Evolutionary conservation across 2,888 invertebrate genomes (phyloP), one percentile per base, ranked within the genome.

Genomic region (Slavum lentiscoides): DNA sequence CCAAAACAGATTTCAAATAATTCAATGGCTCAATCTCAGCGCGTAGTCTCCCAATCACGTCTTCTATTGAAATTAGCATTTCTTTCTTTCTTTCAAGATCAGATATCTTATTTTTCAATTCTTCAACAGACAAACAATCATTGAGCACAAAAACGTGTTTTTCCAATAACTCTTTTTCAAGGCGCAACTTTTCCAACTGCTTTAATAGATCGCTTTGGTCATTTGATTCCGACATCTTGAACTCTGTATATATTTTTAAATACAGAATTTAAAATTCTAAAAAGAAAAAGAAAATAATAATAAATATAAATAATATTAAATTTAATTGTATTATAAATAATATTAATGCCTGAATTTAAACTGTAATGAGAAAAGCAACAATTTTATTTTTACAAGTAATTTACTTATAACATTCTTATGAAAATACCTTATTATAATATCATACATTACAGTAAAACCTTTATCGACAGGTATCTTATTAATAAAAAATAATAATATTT

Each of bases 71-170:
- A 43, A 23, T 9, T 0, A 80, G 5, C 39, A 39, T 55, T 58
- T 80, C 55, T 64, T 58, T 37, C 5, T 80, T 80, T 30, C 55
- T 72, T 80, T 80, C 80, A 15, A 80, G 64, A 58, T 30, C 11
- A 23, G 21, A 55, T 43, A 80, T 80, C 53, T 80, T 70, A 43
- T 17, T 4, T 72, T 72, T 80, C 15, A 80, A 72, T 43, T 80
- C 80, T 0, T 80, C 72, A n/a, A 72, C 23, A 23, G 64, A 64
- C 21, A 80, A 80, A 72, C 80, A 80, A 7, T 80, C 72, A 58
- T 80, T 80, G 5, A 80, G 72, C 6, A 80, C 30, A 64, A 62
- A 62, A 21, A 80, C 55, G 19, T 72, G 80, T 58, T 80, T 80
- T 72, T 72, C 58, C 21, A 80, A 39, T 39, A 66, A 66, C 30